Percentiles rank a stretch among this genome's conserved stretches.
Conservation (phyloP, 2,797 vertebrate species). For the Acrossocheilus wenchowensis region DNA sequence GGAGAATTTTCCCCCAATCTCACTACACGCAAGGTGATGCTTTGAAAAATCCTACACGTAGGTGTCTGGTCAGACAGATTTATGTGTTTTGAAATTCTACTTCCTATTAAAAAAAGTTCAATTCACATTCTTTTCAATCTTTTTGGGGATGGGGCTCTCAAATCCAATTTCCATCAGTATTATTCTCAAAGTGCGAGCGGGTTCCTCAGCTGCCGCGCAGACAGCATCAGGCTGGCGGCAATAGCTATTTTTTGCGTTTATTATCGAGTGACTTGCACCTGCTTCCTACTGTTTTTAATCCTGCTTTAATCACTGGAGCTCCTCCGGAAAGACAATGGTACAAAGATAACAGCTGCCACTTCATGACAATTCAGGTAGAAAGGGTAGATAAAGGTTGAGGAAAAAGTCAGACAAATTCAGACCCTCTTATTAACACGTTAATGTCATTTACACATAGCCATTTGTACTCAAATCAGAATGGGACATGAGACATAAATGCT, state of each 20-base stretch:
- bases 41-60: conserved; percentile 61
- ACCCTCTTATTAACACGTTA: conserved; percentile 8
- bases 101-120: conserved; percentile 55
- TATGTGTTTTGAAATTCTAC: conserved; percentile 61
- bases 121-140: conserved; percentile 66
- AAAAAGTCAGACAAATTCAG: not conserved
- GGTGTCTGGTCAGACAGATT: conserved; percentile 52
- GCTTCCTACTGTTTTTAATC: conserved; percentile 68
- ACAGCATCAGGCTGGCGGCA: conserved; percentile 68
- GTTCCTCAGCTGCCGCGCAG: conserved; percentile 62
- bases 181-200: conserved; percentile 58
- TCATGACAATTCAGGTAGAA: conserved; percentile 56
- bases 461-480: not conserved
- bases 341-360: conserved; percentile 69
- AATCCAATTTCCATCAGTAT: conserved; percentile 73
- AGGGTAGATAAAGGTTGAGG: conserved; percentile 55
- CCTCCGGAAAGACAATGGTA: conserved; percentile 63
- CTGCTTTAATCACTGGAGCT: conserved; percentile 59
- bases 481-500: not conserved
- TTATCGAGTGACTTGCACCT: conserved; percentile 70
- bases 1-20: not conserved
- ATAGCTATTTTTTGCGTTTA: conserved; percentile 71
- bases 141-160: conserved; percentile 69
- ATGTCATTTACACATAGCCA: not conserved
- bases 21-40: conserved; percentile 22